Percentiles rank a stretch among this genome's conserved stretches.
phyloP scores from a whole-genome alignment of 2,888 invertebrate species.

The Scaptomyza caliginosa region DNA sequence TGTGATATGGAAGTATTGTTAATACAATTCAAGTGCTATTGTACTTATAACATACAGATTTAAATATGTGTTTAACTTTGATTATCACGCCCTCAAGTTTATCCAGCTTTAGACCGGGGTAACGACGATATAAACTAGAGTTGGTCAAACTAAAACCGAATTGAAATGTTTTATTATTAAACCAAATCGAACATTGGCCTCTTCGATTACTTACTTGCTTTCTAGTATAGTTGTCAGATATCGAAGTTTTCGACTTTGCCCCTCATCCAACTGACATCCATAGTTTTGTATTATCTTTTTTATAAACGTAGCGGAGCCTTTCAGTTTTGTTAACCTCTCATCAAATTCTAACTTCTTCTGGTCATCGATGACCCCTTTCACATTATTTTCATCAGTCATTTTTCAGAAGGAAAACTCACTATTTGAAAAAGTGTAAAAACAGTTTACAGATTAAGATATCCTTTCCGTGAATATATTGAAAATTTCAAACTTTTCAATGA shows the following conservation, averaged over 20 bases:
- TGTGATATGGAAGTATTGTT: background rate
- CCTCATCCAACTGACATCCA: slow-evolving; percentile 28
- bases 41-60: slow-evolving; percentile 23
- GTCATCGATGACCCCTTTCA: background rate
- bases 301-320: slow-evolving; percentile 89
- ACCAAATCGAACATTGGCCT: background rate
- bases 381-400: slow-evolving; percentile 14
- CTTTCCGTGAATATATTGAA: no score
- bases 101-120: background rate
- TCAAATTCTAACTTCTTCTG: background rate
- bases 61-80: slow-evolving; percentile 27
- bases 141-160: slow-evolving; percentile 14
- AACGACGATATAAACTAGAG: slow-evolving; percentile 9
- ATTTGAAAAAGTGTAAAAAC: background rate
- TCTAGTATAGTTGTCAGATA: slow-evolving; percentile 69
- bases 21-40: background rate
- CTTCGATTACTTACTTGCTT: slow-evolving; percentile 57
- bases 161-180: background rate
- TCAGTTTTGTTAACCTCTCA: slow-evolving; percentile 61
- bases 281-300: slow-evolving; percentile 86
- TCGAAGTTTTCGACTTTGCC: slow-evolving; percentile 71
- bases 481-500: no score
- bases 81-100: slow-evolving; percentile 42
- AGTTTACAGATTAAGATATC: background rate
- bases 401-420: background rate